A percentile compares a stretch with the other conserved stretches of the same genome.
Evolutionary conservation across 2,113 vertebrate species (phyloP).

Genomic region (Motacilla tschutschensis): DNA sequence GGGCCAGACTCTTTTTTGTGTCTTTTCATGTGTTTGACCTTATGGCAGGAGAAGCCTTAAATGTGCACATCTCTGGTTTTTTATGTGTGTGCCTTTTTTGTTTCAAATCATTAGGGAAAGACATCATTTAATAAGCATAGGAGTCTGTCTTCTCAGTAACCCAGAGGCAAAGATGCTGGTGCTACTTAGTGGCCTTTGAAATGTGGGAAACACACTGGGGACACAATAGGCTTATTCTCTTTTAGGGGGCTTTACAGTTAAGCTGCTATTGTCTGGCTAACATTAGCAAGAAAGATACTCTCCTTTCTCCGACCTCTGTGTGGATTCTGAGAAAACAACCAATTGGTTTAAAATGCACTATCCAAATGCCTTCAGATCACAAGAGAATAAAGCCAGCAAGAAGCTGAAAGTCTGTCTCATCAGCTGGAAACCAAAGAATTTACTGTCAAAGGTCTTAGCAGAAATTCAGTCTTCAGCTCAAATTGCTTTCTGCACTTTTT

Average conservation of each 20-base stretch:
- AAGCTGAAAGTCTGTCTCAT: conserved; percentile 40
- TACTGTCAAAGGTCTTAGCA: conserved; percentile 42
- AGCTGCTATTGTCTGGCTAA: conserved; percentile 53
- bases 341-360: conserved; percentile 51
- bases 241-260: conserved; percentile 62
- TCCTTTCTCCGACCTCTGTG: conserved; percentile 31
- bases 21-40: conserved; percentile 58
- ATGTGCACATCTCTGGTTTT: conserved; percentile 44
- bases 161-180: conserved; percentile 56
- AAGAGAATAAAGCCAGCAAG: conserved; percentile 20
- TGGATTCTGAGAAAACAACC: conserved; percentile 51
- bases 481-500: neutral
- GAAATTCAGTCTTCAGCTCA: conserved; percentile 30
- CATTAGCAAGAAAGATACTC: conserved; percentile 55
- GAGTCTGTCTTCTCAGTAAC: conserved; percentile 54
- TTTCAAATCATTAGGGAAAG: conserved; percentile 66
- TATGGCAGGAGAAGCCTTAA: conserved; percentile 59
- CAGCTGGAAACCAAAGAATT: conserved; percentile 15
- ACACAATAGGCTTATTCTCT: conserved; percentile 62
- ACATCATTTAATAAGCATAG: conserved; percentile 50
- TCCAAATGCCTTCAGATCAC: conserved; percentile 30
- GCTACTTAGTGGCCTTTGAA: conserved; percentile 55
- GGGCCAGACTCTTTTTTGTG: conserved; percentile 39
- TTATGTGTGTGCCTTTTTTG: conserved; percentile 56
- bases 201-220: conserved; percentile 63